phyloP scores from a whole-genome alignment of 2,113 vertebrate species.

The Balaeniceps rex region DNA sequence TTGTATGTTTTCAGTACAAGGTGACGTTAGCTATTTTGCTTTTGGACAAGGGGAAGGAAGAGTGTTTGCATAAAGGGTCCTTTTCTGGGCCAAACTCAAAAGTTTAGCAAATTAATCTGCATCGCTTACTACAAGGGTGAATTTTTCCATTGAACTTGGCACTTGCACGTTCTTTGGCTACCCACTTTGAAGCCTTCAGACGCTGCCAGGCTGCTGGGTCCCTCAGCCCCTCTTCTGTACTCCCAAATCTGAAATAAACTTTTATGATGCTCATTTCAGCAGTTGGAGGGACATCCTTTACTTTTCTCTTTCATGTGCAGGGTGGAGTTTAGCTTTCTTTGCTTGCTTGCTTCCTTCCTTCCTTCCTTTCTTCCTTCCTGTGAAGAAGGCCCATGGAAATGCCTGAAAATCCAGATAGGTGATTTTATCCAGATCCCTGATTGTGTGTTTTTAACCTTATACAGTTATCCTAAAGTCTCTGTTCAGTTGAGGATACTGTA shows the following conservation, averaged over 20 bases:
- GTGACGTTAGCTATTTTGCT: not conserved
- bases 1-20: not conserved
- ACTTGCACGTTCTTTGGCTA: not conserved
- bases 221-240: not conserved
- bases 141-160: not conserved
- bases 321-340: not conserved
- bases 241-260: not conserved
- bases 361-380: no score
- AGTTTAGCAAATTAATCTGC: not conserved
- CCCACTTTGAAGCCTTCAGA: not conserved
- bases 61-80: not conserved
- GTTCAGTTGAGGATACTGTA: not conserved
- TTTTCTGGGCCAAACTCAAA: not conserved
- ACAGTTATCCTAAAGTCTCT: not conserved
- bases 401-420: not conserved
- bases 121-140: not conserved
- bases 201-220: not conserved
- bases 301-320: not conserved
- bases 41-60: not conserved
- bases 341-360: no score
- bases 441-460: not conserved
- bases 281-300: not conserved
- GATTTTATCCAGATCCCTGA: not conserved
- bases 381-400: not conserved
- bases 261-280: not conserved